A percentile compares a stretch with the other conserved stretches of the same genome.
Conservation (phyloP, 2,888 invertebrate species). For the Xylocampa areola region DNA sequence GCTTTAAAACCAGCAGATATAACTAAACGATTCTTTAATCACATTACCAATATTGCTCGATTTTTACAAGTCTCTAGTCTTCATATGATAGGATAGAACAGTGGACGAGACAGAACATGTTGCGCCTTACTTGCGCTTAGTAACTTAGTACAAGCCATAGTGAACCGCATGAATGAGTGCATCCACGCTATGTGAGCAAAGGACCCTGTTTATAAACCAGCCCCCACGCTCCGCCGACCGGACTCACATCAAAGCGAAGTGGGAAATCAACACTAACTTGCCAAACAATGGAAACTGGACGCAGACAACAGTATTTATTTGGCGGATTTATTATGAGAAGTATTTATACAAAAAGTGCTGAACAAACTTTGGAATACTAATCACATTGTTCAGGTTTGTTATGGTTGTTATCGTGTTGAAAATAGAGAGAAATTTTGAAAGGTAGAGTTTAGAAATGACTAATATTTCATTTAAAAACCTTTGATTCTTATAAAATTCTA, state of each 20-base stretch:
- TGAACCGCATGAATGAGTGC: slow-evolving; percentile 76
- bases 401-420: slow-evolving; percentile 3
- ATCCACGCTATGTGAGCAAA: slow-evolving; percentile 77
- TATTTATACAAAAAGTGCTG: slow-evolving; percentile 35
- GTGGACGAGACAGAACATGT: slow-evolving; percentile 24
- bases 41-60: too few species aligned
- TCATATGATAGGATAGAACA: slow-evolving; percentile 1
- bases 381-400: slow-evolving; percentile 18
- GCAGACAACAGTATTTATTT: slow-evolving; percentile 47
- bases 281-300: slow-evolving; percentile 65
- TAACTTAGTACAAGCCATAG: slow-evolving; percentile 62
- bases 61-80: too few species aligned
- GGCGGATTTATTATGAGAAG: slow-evolving; percentile 45
- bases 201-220: slow-evolving; percentile 73
- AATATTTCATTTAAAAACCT: too few species aligned
- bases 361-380: slow-evolving; percentile 31
- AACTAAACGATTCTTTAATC: too few species aligned
- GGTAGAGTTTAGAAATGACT: too few species aligned
- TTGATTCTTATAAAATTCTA: background rate
- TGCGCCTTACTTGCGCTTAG: slow-evolving; percentile 25
- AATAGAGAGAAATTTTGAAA: background rate
- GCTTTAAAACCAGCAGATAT: too few species aligned
- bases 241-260: slow-evolving; percentile 82
- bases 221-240: slow-evolving; percentile 67
- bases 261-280: slow-evolving; percentile 78